Conservation (phyloP, 2,888 invertebrate species). For the Piscicola geometra region DNA sequence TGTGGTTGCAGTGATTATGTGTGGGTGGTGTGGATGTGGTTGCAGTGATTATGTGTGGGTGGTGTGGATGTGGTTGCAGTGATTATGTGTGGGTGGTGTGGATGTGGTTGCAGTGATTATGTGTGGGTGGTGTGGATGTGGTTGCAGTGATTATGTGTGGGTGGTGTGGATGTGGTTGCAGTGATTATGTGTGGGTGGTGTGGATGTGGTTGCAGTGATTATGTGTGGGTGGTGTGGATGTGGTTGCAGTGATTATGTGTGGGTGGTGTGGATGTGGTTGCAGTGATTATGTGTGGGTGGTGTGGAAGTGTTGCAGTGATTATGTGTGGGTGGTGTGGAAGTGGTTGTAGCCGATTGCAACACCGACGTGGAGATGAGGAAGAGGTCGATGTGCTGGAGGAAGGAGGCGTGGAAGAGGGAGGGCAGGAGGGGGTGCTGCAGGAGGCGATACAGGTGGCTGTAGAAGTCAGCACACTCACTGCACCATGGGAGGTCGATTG, state of each 20-base stretch:
- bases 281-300: conserved; percentile 50
- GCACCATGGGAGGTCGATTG: no score
- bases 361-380: conserved; percentile 69
- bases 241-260: conserved; percentile 78
- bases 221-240: conserved; percentile 77
- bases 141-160: conserved; percentile 50
- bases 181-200: conserved; percentile 74
- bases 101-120: conserved; percentile 66
- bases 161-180: conserved; percentile 71
- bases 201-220: conserved; percentile 48
- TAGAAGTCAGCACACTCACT: conserved; percentile 89
- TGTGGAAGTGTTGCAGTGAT: conserved; percentile 77
- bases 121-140: no score
- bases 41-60: conserved; percentile 77
- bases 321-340: conserved; percentile 66
- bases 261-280: no score
- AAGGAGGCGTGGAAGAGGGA: conserved; percentile 82
- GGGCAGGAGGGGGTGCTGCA: conserved; percentile 82
- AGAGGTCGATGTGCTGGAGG: conserved; percentile 80
- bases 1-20: conserved; percentile 50
- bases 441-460: conserved; percentile 86
- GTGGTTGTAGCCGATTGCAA: conserved; percentile 57
- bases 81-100: conserved; percentile 69
- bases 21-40: conserved; percentile 68
- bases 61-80: conserved; percentile 48